Evolutionary conservation across 2,888 invertebrate species (phyloP), one percentile per base, ranked within the genome.

Genomic region (Euspilapteryx auroguttella): DNA sequence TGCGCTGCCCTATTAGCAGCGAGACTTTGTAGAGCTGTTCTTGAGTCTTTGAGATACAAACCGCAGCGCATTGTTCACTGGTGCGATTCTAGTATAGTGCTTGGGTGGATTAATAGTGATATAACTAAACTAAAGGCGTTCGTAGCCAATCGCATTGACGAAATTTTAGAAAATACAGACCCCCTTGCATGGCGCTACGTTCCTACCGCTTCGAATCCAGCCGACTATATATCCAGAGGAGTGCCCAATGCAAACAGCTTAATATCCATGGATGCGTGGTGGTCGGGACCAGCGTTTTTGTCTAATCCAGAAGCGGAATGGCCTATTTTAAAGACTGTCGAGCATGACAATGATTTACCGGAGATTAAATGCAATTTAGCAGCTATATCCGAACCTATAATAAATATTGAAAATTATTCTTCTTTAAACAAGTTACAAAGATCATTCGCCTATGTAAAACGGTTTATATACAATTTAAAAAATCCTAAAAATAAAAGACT

Each of bases 1-100:
- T 42, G 40, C 7, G 44, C 33, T 0, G 43, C 43, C 0, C 17
- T 44, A 6, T 32, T 45, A 0, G 38, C 38, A 5, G 31, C 37
- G 2, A 30, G 35, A 0, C 32, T 47, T 2, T 21, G 14, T 3
- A 32, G 32, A 3, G 25, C 33, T 3, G 38, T 42, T 0, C 2
- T 26, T 6, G 29, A 31, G 1, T 29, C 38, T 1, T 10, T 42
- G 2, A 20, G 38, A 17, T 30, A 28, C 15, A 17, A n/a, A 7
- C 31, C 34, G 1, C 15, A 12, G 1, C 28, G 24, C 2, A 17
- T 35, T 10, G 3, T 37, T 0, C 31, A 38, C 20, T 47, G 43
- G 42, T 38, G 38, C 1, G 34, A 38, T 14, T 38, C 37, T 6
- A 34, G 31, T 12, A 37, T 37, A 1, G 22, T 23, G 2, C 22